Evolutionary conservation across 2,888 invertebrate species (phyloP).

Genomic region (Amphipoea oculea): DNA sequence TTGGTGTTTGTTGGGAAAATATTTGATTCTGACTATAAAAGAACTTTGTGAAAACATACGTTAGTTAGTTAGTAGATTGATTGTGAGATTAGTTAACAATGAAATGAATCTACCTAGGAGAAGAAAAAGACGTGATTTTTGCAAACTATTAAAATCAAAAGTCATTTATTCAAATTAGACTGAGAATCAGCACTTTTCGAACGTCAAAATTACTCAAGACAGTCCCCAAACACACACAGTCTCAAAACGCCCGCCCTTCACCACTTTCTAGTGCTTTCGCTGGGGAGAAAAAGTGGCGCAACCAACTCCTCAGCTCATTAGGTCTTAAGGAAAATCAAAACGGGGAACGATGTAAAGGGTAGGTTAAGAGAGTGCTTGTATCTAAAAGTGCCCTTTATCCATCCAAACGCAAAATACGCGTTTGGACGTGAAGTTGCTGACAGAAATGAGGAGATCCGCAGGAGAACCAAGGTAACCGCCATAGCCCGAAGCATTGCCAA

Average conservation of each 20-base stretch:
- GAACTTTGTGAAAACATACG: not conserved
- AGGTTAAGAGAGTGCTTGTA: not conserved
- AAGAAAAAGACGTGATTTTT: not conserved
- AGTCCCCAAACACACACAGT: no score
- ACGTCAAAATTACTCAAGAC: not conserved
- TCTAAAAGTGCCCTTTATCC: not conserved
- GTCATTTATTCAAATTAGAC: not conserved
- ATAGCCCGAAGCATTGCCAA: no score
- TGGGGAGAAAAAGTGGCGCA: not conserved
- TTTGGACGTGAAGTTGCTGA: not conserved
- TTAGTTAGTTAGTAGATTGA: not conserved
- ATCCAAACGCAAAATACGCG: not conserved
- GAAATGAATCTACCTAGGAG: not conserved
- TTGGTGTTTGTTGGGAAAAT: slow-evolving; percentile 40
- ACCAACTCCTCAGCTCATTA: not conserved
- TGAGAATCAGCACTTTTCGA: no score
- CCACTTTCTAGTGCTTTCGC: not conserved
- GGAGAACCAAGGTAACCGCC: no score
- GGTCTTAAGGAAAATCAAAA: not conserved
- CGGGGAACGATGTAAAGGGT: not conserved
- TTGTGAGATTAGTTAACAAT: not conserved
- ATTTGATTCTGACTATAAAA: slow-evolving; percentile 21
- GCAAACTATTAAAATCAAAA: not conserved
- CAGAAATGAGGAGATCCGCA: no score
- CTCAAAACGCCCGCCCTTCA: not conserved